Conservation (phyloP, 1,140 invertebrate genomes). For the Drosophila sucinea region DNA sequence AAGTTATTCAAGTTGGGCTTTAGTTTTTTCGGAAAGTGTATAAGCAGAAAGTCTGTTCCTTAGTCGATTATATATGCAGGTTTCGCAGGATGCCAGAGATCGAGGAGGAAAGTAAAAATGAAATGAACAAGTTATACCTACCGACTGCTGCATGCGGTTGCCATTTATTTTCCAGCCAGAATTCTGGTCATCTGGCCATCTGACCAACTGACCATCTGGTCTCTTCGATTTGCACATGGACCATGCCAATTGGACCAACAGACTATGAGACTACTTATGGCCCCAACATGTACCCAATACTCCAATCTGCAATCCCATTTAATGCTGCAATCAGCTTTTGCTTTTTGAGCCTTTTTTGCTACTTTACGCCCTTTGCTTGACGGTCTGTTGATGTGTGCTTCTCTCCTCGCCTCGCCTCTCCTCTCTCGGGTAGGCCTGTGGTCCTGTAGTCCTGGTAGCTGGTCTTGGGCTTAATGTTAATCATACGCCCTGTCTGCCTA, state of each 20-base stretch:
- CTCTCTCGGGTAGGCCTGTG: background rate
- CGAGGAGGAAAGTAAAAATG: background rate
- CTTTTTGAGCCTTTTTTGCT: slow-evolving; percentile 61
- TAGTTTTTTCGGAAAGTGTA: background rate
- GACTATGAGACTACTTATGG: slow-evolving; percentile 16
- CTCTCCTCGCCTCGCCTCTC: background rate
- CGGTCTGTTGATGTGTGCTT: slow-evolving; percentile 25
- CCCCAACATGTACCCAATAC: background rate
- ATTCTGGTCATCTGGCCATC: slow-evolving; percentile 15
- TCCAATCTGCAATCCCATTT: slow-evolving; percentile 58
- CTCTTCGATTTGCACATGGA: slow-evolving; percentile 59
- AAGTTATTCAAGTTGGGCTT: background rate
- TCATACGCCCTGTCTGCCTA: slow-evolving; percentile 57
- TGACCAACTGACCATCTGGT: slow-evolving; percentile 46
- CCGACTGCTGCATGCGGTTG: background rate
- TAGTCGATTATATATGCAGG: background rate
- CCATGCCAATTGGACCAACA: slow-evolving; percentile 28
- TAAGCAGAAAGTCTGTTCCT: background rate
- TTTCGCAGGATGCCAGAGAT: too few species aligned
- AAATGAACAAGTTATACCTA: background rate
- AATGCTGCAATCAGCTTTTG: slow-evolving; percentile 76
- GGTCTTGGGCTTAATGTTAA: slow-evolving; percentile 64
- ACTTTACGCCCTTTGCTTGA: slow-evolving; percentile 30
- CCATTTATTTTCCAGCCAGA: background rate
- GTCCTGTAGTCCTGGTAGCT: slow-evolving; percentile 1